These are phyloP conservation scores for Harpegnathos saltator DNA, from an alignment of 1,140 invertebrate species.

Conservation along the genomic window DNA sequence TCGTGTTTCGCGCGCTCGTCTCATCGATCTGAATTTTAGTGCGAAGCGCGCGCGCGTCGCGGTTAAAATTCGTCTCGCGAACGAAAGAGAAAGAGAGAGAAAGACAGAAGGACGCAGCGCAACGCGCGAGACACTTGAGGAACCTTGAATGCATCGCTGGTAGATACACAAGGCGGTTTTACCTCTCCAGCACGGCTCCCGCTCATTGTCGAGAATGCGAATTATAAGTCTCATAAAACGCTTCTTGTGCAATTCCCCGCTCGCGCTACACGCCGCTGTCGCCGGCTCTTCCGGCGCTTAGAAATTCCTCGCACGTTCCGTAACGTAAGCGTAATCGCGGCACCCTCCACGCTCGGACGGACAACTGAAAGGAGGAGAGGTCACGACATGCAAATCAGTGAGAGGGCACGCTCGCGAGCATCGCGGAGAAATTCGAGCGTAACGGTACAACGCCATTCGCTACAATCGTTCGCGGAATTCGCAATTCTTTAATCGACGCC, in stretches of 20 bases:
- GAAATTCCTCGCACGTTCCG: conserved; percentile 19
- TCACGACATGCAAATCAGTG: too few species aligned
- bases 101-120: not conserved
- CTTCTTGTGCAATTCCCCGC: conserved; percentile 36
- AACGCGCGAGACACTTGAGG: not conserved
- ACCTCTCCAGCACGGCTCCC: not conserved
- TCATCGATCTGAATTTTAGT: conserved; percentile 3
- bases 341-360: not conserved
- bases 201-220: not conserved
- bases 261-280: not conserved
- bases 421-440: too few species aligned
- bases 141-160: not conserved
- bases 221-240: conserved; percentile 24
- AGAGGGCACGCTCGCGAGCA: too few species aligned
- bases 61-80: too few species aligned
- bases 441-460: too few species aligned
- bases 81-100: too few species aligned
- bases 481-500: too few species aligned
- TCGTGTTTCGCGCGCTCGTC: too few species aligned
- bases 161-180: not conserved
- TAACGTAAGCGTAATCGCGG: not conserved
- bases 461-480: too few species aligned
- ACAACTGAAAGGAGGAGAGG: not conserved
- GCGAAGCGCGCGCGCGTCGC: not conserved
- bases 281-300: conserved; percentile 31